Conservation (phyloP, 2,797 vertebrate genomes). For the Petrocephalus schoutedeni region DNA sequence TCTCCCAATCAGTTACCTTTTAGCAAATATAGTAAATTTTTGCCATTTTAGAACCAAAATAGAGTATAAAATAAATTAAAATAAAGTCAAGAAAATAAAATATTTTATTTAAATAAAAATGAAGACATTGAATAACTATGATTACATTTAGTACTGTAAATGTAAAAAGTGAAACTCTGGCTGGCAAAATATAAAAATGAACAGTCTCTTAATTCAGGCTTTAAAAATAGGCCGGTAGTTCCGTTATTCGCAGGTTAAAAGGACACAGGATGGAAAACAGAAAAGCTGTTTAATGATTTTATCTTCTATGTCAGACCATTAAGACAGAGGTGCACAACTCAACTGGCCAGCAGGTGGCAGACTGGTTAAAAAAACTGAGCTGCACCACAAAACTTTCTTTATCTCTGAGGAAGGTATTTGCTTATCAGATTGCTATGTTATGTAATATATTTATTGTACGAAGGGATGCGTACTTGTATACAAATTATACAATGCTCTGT, state of each 20-base stretch:
- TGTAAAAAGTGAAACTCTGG: not conserved
- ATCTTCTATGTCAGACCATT: not conserved
- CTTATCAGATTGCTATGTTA: not conserved
- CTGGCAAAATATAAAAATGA: not conserved
- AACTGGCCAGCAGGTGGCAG: not conserved
- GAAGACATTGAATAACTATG: not conserved
- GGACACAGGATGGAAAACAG: not conserved
- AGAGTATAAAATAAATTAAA: not conserved
- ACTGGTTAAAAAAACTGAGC: not conserved
- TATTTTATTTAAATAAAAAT: not conserved
- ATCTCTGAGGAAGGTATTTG: not conserved
- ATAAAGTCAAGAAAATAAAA: not conserved
- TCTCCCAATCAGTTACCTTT: not conserved
- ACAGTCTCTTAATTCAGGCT: not conserved
- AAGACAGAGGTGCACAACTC: not conserved
- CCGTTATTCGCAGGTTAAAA: not conserved
- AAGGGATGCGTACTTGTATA: not conserved
- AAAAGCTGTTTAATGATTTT: not conserved
- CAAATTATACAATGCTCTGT: not conserved
- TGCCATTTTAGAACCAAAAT: not conserved
- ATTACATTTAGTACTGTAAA: not conserved
- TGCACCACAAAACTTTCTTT: not conserved
- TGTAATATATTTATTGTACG: not conserved
- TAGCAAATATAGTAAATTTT: not conserved
- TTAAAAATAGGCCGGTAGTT: not conserved